Percentiles rank a stretch among this genome's conserved stretches.
Conservation (phyloP, 2,888 invertebrate species). For the Salpingus planirostris region DNA sequence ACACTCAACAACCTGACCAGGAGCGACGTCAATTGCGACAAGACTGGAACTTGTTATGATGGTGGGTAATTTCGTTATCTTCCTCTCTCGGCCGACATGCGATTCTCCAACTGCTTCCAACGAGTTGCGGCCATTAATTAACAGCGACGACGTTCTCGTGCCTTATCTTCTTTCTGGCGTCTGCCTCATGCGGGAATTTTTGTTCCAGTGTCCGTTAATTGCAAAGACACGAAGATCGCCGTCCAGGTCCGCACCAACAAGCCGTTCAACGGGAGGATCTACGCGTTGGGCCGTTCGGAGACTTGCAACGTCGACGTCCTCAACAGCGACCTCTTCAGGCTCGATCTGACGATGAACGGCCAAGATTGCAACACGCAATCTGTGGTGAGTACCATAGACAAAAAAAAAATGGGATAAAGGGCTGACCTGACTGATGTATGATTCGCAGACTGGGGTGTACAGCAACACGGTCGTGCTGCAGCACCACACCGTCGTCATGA, state of each 20-base stretch:
- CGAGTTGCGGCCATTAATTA: no score
- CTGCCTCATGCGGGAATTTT: neutral
- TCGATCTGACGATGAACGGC: constrained; percentile 87
- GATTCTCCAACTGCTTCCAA: no score
- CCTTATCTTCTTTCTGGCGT: no score
- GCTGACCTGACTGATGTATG: neutral
- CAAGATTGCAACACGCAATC: constrained; percentile 95
- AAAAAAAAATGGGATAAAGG: neutral
- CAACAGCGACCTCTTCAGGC: constrained; percentile 84
- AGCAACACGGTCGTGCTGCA: constrained; percentile 91
- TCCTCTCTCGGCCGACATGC: no score
- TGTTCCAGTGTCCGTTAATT: constrained; percentile 77
- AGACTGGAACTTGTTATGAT: constrained; percentile 91
- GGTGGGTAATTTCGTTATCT: constrained; percentile 60
- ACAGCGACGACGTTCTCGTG: no score
- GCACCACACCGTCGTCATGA: constrained; percentile 94
- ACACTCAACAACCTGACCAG: constrained; percentile 64
- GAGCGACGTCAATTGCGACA: constrained; percentile 82
- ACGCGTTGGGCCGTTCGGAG: constrained; percentile 86
- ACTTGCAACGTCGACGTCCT: constrained; percentile 92
- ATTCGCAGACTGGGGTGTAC: constrained; percentile 77
- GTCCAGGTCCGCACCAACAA: constrained; percentile 89
- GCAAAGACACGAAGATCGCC: constrained; percentile 89
- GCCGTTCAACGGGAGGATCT: constrained; percentile 90
- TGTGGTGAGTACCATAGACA: constrained; percentile 72